phyloP scores from a whole-genome alignment of 2,113 vertebrate species.

The Galeopterus variegatus region DNA sequence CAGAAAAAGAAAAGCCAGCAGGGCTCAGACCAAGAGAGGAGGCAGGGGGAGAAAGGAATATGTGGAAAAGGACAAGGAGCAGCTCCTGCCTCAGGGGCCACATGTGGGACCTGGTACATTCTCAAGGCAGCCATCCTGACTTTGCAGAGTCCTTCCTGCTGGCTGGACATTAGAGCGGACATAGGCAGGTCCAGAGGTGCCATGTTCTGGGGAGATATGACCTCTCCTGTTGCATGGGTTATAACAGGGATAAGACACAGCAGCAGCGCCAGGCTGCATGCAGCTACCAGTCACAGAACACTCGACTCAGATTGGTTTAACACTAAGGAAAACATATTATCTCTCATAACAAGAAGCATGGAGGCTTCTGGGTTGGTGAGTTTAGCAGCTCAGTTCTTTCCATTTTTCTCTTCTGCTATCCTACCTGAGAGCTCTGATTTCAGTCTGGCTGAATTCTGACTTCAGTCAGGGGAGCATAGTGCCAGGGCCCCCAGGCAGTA shows the following conservation, averaged over 20 bases:
- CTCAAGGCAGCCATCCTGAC: neutral
- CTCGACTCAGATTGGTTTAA: neutral
- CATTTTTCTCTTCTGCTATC: neutral
- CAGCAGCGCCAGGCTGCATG: neutral
- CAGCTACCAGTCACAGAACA: neutral
- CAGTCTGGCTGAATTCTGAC: too few relatives aligned
- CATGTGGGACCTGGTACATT: neutral
- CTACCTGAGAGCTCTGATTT: neutral
- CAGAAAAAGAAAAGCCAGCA: neutral
- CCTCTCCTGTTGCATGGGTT: rapidly evolving
- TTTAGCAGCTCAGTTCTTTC: neutral
- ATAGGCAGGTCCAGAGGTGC: neutral
- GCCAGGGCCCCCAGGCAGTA: neutral
- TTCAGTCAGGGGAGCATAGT: neutral
- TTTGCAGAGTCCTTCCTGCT: neutral
- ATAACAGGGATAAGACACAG: too few relatives aligned
- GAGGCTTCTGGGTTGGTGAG: neutral
- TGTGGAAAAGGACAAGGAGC: neutral
- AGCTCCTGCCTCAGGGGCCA: neutral
- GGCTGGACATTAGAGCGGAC: neutral
- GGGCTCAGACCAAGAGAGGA: neutral
- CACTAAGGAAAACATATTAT: neutral
- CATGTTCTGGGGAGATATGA: neutral
- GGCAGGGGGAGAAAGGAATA: neutral
- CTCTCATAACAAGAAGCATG: neutral